A percentile compares a stretch with the other conserved stretches of the same genome.
Conservation (phyloP, 2,113 vertebrate species). For the Hiodon tergisus region DNA sequence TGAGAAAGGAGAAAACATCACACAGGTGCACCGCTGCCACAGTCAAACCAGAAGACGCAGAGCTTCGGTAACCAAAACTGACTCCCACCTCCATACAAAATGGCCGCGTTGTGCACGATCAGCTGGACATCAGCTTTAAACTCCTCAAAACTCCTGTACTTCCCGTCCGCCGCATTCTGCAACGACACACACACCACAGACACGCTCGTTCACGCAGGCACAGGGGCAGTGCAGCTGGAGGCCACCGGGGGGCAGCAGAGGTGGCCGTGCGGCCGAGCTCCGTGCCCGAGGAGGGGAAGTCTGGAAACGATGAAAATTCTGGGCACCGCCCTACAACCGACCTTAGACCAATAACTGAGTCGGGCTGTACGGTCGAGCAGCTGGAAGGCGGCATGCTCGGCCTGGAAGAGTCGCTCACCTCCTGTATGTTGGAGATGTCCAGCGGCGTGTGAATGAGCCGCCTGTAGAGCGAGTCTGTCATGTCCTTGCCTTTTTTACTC, state of each 20-base stretch:
- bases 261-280: too few relatives aligned
- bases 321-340: too few relatives aligned
- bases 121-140: slow-evolving; percentile 95
- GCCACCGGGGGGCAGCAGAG: slow-evolving; percentile 33
- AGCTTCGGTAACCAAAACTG: too few relatives aligned
- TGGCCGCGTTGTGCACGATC: slow-evolving; percentile 95
- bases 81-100: slow-evolving; percentile 90
- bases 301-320: too few relatives aligned
- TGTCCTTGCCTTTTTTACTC: slow-evolving; percentile 96
- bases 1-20: too few relatives aligned
- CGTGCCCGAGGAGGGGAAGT: too few relatives aligned
- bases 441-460: slow-evolving; percentile 91
- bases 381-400: too few relatives aligned
- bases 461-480: slow-evolving; percentile 91
- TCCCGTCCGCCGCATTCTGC: slow-evolving; percentile 93
- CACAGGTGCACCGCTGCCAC: too few relatives aligned
- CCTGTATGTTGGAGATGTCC: slow-evolving; percentile 91
- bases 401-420: slow-evolving; percentile 61
- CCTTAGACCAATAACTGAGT: too few relatives aligned
- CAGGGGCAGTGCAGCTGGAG: background rate
- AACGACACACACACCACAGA: slow-evolving; percentile 27
- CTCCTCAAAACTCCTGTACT: slow-evolving; percentile 93
- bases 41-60: too few relatives aligned
- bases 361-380: too few relatives aligned
- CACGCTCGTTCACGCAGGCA: background rate